Evolutionary conservation across 1,140 invertebrate genomes (phyloP).

Genomic region (Zeugodacus cucurbitae): DNA sequence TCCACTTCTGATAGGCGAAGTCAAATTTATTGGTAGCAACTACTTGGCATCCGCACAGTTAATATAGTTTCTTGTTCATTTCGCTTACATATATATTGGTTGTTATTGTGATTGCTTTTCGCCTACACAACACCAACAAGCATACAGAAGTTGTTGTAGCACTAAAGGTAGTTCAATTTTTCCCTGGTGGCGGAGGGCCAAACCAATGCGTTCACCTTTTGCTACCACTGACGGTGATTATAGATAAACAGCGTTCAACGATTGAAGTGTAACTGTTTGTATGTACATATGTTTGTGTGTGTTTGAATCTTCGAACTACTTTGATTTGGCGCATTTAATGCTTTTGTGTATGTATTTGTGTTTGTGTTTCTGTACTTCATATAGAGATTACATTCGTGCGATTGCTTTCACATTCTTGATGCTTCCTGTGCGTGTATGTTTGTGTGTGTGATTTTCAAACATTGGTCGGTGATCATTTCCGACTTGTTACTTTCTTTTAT

Average conservation of each 20-base stretch:
- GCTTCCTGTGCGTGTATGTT: not conserved
- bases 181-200: not conserved
- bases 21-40: not conserved
- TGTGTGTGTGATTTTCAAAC: not conserved
- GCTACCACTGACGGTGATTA: not conserved
- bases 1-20: not conserved
- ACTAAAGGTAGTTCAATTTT: not conserved
- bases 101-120: not conserved
- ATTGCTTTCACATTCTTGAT: not conserved
- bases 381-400: not conserved
- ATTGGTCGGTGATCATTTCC: constrained; percentile 23
- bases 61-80: not conserved
- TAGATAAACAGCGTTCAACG: not conserved
- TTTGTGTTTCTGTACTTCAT: too few species aligned
- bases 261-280: not conserved
- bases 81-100: not conserved
- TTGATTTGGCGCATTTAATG: not conserved
- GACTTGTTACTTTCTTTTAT: constrained; percentile 26
- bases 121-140: not conserved
- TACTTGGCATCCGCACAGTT: not conserved
- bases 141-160: too few species aligned
- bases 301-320: too few species aligned
- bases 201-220: not conserved
- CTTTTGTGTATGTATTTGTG: not conserved
- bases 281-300: not conserved